Base-by-base conservation (phyloP, 2,888 invertebrate species). In the Eupithecia tripunctaria region DNA sequence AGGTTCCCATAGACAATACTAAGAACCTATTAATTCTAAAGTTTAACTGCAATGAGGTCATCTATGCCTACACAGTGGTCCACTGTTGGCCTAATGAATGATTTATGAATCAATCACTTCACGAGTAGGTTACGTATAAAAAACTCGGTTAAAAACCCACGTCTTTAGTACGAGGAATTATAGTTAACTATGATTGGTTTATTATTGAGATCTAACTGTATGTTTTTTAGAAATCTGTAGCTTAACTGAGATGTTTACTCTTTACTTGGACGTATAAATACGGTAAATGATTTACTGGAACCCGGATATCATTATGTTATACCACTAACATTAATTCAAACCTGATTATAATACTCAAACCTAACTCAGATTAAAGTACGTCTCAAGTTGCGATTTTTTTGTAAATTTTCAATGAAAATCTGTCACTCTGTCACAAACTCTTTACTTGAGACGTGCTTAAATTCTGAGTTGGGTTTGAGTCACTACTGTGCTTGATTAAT, bases 71-170 rank as follows among this genome's bases (percentile, higher is more conserved):
- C 70, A 72, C 66, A 73, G 69, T 70, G 72, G 72, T 71, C 65
- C 74, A 70, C 72, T 75, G 70, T 70, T 74, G 71, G 36, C 10
- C 69, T 67, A 67, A 72, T 70, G 71, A 73, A 71, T 73, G 73
- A 75, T 74, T 75, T 75, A 75, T 72, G 71, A 70, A 38, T 67
- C 72, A 76, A 72, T 74, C 75, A 74, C 68, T 60, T 38, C 59
- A 41, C 65, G 67, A 74, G 72, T 62, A 75, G 41, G 21, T 73
- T 62, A 75, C 32, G 25, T 73, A 63, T 41, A 43, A 29, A 67
- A 36, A 71, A 71, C 43, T 47, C 66, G 60, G 68, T 71, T 60
- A 6, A 6, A 64, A 66, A 56, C 38, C 36, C 41, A 27, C 69
- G 62, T 60, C 38, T 64, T 29, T 18, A 18, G 10, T 51, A 21